These are phyloP conservation scores for Rhinichthys osculus DNA, from an alignment of 2,797 vertebrate species.

Conservation along the genomic window DNA sequence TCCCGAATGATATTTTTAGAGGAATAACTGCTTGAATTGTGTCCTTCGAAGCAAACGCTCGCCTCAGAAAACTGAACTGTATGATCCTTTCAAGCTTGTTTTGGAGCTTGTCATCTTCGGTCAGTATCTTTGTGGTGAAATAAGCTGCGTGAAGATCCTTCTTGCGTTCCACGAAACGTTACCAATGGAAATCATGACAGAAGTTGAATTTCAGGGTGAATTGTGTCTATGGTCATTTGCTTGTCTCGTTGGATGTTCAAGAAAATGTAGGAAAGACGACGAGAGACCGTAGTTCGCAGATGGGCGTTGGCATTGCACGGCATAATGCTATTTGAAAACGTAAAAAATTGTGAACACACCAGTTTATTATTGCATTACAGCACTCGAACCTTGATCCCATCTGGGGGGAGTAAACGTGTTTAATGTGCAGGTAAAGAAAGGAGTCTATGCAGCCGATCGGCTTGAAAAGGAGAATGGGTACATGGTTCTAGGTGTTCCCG, in stretches of 20 bases:
- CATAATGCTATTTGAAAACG: not conserved
- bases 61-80: not conserved
- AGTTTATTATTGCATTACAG: constrained; percentile 20
- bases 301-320: not conserved
- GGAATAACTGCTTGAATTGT: not conserved
- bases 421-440: constrained; percentile 20
- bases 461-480: not conserved
- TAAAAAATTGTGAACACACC: not conserved
- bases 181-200: not conserved
- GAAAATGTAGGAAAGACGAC: not conserved
- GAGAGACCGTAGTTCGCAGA: not conserved
- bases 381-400: not conserved
- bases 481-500: not conserved
- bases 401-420: constrained; percentile 3
- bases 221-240: not conserved
- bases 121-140: not conserved
- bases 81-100: not conserved
- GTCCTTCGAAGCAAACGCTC: not conserved
- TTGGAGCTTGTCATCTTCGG: not conserved
- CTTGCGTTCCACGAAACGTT: not conserved
- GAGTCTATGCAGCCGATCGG: not conserved
- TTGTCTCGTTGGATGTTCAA: not conserved
- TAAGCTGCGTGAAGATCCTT: not conserved
- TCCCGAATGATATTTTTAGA: not conserved
- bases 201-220: not conserved